Evolutionary conservation across 2,113 vertebrate genomes (phyloP), one percentile per base, ranked within the genome.

Genomic region (Takifugu bimaculatus): DNA sequence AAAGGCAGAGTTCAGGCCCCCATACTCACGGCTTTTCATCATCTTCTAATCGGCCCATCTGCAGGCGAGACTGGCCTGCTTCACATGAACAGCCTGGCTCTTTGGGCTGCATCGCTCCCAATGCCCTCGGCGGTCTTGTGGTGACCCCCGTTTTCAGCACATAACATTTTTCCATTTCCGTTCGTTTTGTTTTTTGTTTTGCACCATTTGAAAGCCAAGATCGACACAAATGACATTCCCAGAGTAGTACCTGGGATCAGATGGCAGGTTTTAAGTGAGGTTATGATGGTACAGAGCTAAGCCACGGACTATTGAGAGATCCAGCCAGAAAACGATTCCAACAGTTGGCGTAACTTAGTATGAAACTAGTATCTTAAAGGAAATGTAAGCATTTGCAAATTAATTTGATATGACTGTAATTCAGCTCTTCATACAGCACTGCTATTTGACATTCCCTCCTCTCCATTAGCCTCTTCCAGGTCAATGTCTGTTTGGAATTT

Each of bases 41-140:
- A 85, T 88, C 75, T 79, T 64, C 57, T 88, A 88, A 88, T 85
- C 89, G 87, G 84, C 74, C 82, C 82, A 85, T 87, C 87, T 90
- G 83, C 76, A 81, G 85, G 73, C 81, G 75, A 77, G 81, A 83
- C 80, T 77, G 79, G 64, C 72, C 49, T 64, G 74, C 72, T 64
- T 77, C 77, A 73, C 81, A 78, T 83, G 70, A 85, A 74, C 79
- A 78, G 63, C 74, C 79, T 72, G 56, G 60, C 70, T 79, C 76
- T 64, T 68, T 70, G 70, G 72, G 65, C 66, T 73, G 63, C 71
- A 66, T 64, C 60, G 63, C 53, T 75, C 68, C 48, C 2, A 5
- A 53, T 80, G 76, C 76, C 78, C 76, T 83, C 65, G 76, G 56
- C 60, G 68, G 65, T 77, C 67, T 79, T 76, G 48, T 63, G 68